A percentile compares a stretch with the other conserved stretches of the same genome.
phyloP scores from a whole-genome alignment of 2,888 invertebrate species.

The Sarcophaga carnaria region DNA sequence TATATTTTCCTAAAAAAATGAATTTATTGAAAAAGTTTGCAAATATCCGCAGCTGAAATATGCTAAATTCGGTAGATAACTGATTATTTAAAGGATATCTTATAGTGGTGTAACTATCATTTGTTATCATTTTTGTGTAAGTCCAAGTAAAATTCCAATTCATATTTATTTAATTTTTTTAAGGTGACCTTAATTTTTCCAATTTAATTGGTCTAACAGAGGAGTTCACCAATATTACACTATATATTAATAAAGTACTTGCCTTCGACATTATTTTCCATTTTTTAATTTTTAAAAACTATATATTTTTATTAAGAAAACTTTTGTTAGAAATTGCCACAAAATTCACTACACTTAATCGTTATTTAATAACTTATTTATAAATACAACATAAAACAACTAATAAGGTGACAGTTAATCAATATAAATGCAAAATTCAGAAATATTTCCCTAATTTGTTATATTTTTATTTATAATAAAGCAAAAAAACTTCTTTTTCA shows the following conservation, averaged over 20 bases:
- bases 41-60: background rate
- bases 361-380: too few species aligned
- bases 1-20: background rate
- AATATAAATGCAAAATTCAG: too few species aligned
- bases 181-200: too few species aligned
- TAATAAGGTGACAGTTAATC: too few species aligned
- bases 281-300: slow-evolving; percentile 6
- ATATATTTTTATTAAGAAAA: slow-evolving; percentile 2
- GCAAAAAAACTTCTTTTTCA: too few species aligned
- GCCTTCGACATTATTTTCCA: slow-evolving; percentile 10
- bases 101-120: background rate
- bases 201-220: background rate
- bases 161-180: background rate
- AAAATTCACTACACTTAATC: too few species aligned
- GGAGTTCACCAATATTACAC: background rate
- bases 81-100: background rate
- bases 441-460: too few species aligned
- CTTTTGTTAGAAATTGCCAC: too few species aligned
- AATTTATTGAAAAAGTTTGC: background rate
- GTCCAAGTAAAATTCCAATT: background rate
- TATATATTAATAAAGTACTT: background rate
- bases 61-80: background rate
- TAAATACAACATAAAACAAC: background rate
- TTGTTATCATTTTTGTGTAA: background rate
- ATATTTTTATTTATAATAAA: too few species aligned